Base-by-base conservation (phyloP, 92 coral and sea anemone genomes). In the Parazoanthus swiftii region DNA sequence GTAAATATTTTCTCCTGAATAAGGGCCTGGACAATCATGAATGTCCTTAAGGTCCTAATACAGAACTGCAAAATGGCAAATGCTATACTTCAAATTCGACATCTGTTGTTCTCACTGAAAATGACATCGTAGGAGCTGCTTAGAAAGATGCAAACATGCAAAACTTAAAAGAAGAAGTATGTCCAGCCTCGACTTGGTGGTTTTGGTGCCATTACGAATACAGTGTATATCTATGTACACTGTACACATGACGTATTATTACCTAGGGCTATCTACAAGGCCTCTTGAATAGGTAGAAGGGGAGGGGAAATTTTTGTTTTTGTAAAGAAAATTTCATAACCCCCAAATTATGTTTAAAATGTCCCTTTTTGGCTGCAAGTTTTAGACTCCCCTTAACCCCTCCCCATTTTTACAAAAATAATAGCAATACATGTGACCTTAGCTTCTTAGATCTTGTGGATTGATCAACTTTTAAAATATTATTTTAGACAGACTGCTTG, bases 171-270 rank as follows among this genome's bases (percentile, higher is more conserved):
- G 81, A 77, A 77, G 78, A 74, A 74, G 78, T 29, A 26, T 74
- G 78, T 74, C 78, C 78, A 74, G 78, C 78, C 44, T 74, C 18
- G n/a, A 77, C 81, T 77, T 77, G 81, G 81, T 77, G 81, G 81
- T 42, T 77, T 77, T 43, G 81, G 81, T 20, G 58, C 81, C 81
- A 77, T 77, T 77, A 77, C 42, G 81, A 77, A 77, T 77, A 77
- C 58, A 20, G 81, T 77, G n/a, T n/a, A n/a, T n/a, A n/a, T n/a
- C n/a, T n/a, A n/a, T n/a, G n/a, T n/a, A n/a, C n/a, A n/a, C n/a
- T 77, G 42, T 77, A 29, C 43, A 74, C 42, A 74, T 74, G 78
- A 74, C 33, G 43, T 44, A 74, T 74, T 74, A 74, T 26, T 74
- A 74, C 78, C 78, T 74, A 74, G 78, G 78, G 78, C 78, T 74